phyloP scores from a whole-genome alignment of 2,888 invertebrate species.

The Lycaena phlaeas region DNA sequence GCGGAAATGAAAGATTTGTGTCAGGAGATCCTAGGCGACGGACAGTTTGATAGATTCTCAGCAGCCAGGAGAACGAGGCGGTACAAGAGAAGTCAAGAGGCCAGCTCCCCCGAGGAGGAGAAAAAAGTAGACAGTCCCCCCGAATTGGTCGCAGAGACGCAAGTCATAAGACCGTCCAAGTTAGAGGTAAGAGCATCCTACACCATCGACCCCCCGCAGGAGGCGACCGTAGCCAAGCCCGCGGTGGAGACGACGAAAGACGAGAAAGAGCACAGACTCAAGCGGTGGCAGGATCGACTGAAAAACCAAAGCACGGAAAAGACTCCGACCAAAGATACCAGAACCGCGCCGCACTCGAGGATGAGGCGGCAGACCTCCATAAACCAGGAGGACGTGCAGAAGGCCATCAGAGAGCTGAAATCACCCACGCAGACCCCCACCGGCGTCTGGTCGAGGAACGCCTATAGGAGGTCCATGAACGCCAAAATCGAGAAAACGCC shows the following conservation, averaged over 20 bases:
- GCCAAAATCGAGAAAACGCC: constrained; percentile 35
- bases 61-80: constrained; percentile 86
- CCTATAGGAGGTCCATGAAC: constrained; percentile 47
- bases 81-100: constrained; percentile 79
- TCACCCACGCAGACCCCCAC: constrained; percentile 75
- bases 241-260: constrained; percentile 46
- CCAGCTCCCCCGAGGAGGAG: constrained; percentile 72
- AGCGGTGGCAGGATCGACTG: constrained; percentile 80
- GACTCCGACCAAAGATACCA: constrained; percentile 59
- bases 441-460: constrained; percentile 73
- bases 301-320: constrained; percentile 70
- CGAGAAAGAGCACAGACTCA: constrained; percentile 75
- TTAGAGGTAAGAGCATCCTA: constrained; percentile 68
- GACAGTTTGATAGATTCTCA: constrained; percentile 89
- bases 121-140: constrained; percentile 53
- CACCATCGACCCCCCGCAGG: constrained; percentile 47
- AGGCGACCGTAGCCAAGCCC: constrained; percentile 41
- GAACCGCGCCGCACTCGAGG: constrained; percentile 55
- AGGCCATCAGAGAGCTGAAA: constrained; percentile 77
- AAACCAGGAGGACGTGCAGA: constrained; percentile 79
- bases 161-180: constrained; percentile 63
- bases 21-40: constrained; percentile 77
- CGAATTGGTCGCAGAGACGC: constrained; percentile 69
- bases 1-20: constrained; percentile 58
- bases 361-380: constrained; percentile 79